phyloP scores from a whole-genome alignment of 2,888 invertebrate species.

The Eupithecia pulchellata region DNA sequence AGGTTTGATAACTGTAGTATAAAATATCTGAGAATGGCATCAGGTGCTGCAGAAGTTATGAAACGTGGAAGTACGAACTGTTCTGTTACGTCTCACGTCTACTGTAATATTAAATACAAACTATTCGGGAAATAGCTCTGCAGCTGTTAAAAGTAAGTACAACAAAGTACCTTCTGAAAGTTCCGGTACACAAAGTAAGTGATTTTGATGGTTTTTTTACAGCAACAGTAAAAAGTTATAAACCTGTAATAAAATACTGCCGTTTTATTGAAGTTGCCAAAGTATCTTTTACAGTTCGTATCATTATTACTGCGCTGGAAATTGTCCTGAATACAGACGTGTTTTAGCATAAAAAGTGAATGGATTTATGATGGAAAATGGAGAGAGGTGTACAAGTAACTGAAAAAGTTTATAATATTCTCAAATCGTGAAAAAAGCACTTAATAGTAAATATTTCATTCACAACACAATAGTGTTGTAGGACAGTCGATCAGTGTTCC shows the following conservation, averaged over 20 bases:
- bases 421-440: no score
- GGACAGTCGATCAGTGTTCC: no score
- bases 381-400: background rate
- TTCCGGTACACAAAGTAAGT: conserved; percentile 30
- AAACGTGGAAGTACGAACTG: background rate
- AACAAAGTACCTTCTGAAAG: conserved; percentile 22
- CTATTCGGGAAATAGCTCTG: background rate
- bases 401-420: background rate
- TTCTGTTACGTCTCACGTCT: background rate
- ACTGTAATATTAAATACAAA: background rate
- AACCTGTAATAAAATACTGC: conserved; percentile 13
- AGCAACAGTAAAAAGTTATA: conserved; percentile 38
- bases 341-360: background rate
- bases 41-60: background rate
- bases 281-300: conserved; percentile 4
- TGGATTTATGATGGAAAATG: background rate
- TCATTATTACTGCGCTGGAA: conserved; percentile 1
- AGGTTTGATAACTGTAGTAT: background rate
- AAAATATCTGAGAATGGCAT: background rate
- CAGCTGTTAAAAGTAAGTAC: background rate
- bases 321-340: background rate
- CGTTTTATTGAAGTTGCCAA: conserved; percentile 10
- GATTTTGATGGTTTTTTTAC: conserved; percentile 35
- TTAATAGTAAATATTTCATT: no score
- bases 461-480: no score